These are phyloP conservation scores for Dendropsophus ebraccatus DNA, from an alignment of 2,113 vertebrate genomes.

Conservation along the genomic window DNA sequence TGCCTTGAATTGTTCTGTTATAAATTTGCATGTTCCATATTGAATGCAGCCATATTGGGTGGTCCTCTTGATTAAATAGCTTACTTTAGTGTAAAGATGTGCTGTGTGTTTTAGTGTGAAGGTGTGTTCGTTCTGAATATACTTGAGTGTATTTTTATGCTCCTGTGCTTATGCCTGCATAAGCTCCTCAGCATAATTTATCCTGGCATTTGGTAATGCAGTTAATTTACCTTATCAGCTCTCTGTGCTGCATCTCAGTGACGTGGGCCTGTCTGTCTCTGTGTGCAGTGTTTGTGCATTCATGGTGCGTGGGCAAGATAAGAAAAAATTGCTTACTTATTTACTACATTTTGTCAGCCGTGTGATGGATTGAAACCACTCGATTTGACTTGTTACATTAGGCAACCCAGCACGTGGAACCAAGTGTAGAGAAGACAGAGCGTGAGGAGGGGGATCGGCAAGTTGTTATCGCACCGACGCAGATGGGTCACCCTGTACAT, in stretches of 20 bases:
- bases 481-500: conserved; percentile 22
- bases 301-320: conserved; percentile 28
- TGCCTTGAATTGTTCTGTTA: neutral
- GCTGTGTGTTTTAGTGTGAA: neutral
- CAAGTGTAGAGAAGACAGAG: neutral
- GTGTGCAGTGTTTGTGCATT: conserved; percentile 17
- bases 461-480: conserved; percentile 19
- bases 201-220: conserved; percentile 17
- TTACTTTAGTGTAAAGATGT: neutral
- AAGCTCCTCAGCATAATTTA: neutral
- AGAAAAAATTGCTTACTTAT: conserved; percentile 36
- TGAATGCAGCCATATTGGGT: neutral
- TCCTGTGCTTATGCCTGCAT: neutral
- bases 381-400: conserved; percentile 46
- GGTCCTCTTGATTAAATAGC: neutral
- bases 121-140: neutral
- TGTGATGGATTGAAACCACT: conserved; percentile 49
- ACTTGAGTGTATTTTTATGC: neutral
- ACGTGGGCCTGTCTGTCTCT: neutral
- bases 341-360: conserved; percentile 44
- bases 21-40: neutral
- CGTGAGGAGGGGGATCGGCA: neutral
- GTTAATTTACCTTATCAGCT: conserved; percentile 1
- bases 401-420: conserved; percentile 44
- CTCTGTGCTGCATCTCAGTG: neutral